Conservation (phyloP, 2,113 vertebrate species). For the Tichodroma muraria region DNA sequence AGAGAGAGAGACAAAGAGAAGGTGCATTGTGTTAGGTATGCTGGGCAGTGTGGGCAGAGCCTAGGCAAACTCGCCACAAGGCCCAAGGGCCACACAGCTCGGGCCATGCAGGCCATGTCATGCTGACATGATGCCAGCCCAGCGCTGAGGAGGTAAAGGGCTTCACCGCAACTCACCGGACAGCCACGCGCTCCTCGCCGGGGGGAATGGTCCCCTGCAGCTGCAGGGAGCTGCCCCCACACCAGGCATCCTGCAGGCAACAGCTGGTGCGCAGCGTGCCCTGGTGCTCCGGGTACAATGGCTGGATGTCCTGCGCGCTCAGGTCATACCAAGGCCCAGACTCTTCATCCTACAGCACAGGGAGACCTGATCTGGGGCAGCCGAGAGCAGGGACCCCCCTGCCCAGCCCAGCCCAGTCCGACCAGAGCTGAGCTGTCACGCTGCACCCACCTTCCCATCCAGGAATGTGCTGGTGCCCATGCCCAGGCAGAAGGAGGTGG, state of each 20-base stretch:
- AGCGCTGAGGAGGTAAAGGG: not conserved
- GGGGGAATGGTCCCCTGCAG: constrained; percentile 77
- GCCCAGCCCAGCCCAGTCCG: not conserved
- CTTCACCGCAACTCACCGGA: constrained; percentile 68
- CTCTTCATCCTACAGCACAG: constrained; percentile 69
- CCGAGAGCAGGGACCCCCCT: fast-evolving
- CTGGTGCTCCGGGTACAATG: constrained; percentile 65
- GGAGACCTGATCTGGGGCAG: not conserved
- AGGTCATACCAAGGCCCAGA: constrained; percentile 83
- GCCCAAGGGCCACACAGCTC: not conserved
- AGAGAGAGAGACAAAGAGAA: constrained; percentile 12
- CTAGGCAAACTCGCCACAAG: not conserved
- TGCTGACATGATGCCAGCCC: not conserved
- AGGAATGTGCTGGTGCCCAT: constrained; percentile 80
- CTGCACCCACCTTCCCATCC: constrained; percentile 75
- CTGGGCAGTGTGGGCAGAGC: not conserved
- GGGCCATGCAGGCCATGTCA: not conserved
- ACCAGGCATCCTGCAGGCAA: constrained; percentile 83
- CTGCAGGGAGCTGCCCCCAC: constrained; percentile 83
- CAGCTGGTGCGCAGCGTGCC: constrained; percentile 73
- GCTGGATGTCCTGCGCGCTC: constrained; percentile 85
- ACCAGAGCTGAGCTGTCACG: fast-evolving
- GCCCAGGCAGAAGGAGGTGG: constrained; percentile 90
- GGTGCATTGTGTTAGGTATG: not conserved
- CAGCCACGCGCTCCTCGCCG: constrained; percentile 23